These are phyloP conservation scores for Clostera curtula DNA, from an alignment of 2,888 invertebrate genomes.

Conservation along the genomic window DNA sequence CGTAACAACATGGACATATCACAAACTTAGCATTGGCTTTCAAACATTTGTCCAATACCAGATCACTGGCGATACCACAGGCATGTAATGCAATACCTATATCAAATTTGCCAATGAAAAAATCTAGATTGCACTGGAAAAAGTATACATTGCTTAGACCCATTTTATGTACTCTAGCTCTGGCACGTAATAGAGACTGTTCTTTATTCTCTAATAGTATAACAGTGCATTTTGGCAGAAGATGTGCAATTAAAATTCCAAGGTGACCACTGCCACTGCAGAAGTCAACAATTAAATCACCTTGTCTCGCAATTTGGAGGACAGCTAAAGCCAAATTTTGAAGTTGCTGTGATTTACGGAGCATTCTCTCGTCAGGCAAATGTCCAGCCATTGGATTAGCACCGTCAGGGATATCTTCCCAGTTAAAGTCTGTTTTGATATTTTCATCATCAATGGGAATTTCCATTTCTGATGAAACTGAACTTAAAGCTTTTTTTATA, in stretches of 20 bases:
- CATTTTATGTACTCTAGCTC: slow-evolving; percentile 78
- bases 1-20: slow-evolving; percentile 96
- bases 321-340: slow-evolving; percentile 88
- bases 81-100: slow-evolving; percentile 94
- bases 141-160: slow-evolving; percentile 83
- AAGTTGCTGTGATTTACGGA: slow-evolving; percentile 89
- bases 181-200: slow-evolving; percentile 85
- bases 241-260: slow-evolving; percentile 87
- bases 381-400: slow-evolving; percentile 87
- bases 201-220: slow-evolving; percentile 95
- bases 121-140: slow-evolving; percentile 93
- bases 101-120: slow-evolving; percentile 87
- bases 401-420: slow-evolving; percentile 82
- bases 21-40: slow-evolving; percentile 86
- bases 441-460: slow-evolving; percentile 44
- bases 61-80: slow-evolving; percentile 95
- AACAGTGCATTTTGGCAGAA: slow-evolving; percentile 85
- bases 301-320: slow-evolving; percentile 78
- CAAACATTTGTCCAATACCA: slow-evolving; percentile 90
- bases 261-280: slow-evolving; percentile 96
- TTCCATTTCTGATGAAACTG: slow-evolving; percentile 55
- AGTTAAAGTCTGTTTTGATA: slow-evolving; percentile 65
- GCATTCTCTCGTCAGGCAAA: slow-evolving; percentile 82
- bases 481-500: slow-evolving; percentile 76
- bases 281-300: slow-evolving; percentile 90